Percentiles rank a stretch among this genome's conserved stretches.
These are phyloP conservation scores for Charaxes varanes DNA, from an alignment of 1,140 invertebrate species.

Conservation along the genomic window DNA sequence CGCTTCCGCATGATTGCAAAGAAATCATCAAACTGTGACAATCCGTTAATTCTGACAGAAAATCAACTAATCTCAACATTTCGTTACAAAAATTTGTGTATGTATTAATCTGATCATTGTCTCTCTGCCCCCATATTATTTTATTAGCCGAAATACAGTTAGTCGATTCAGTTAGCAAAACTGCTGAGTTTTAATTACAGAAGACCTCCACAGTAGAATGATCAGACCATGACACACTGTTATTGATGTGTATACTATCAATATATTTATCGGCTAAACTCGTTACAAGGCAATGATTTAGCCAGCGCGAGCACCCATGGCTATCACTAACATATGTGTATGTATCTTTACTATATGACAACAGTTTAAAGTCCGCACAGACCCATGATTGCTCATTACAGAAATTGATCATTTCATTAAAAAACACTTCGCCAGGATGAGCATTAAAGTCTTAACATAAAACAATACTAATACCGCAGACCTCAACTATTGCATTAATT, in stretches of 20 bases:
- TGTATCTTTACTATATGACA: conserved; percentile 1
- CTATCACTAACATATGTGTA: conserved; percentile 17
- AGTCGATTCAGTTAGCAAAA: background rate
- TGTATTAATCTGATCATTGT: conserved; percentile 4
- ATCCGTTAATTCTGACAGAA: background rate
- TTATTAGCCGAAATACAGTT: background rate
- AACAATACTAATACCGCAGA: background rate
- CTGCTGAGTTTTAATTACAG: conserved; percentile 5
- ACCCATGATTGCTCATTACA: conserved; percentile 9
- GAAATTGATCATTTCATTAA: conserved; percentile 11
- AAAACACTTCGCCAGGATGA: conserved; percentile 10
- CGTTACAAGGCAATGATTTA: conserved; percentile 18
- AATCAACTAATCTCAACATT: conserved; percentile 3
- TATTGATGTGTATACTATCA: background rate
- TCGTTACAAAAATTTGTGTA: conserved; percentile 10
- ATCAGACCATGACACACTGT: conserved; percentile 15
- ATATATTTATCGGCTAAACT: conserved; percentile 1
- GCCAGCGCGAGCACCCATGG: conserved; percentile 13
- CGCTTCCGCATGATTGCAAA: too few species aligned
- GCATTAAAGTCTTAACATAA: conserved; percentile 7
- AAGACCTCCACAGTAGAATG: conserved; percentile 18
- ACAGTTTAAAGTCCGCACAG: conserved; percentile 9
- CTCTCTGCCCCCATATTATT: conserved; percentile 7
- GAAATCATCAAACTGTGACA: too few species aligned
- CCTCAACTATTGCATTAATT: conserved; percentile 8